Base-by-base conservation (phyloP, 2,888 invertebrate species). In the Metellina segmentata region DNA sequence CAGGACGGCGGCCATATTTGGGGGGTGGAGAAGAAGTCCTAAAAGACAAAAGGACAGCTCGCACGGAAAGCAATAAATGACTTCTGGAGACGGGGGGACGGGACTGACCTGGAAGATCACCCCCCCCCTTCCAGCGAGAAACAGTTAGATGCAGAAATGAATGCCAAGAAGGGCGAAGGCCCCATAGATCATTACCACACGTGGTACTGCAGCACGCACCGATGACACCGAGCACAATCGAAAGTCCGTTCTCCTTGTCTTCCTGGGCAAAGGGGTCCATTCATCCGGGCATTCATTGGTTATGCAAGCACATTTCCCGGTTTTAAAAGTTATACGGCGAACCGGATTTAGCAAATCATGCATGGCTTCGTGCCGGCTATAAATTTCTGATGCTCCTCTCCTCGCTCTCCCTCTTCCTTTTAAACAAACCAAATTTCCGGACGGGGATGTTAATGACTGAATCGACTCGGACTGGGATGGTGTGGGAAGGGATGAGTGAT, bases 391-490 rank as follows among this genome's bases (percentile, higher is more conserved):
- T 83, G 88, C 91, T 77, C 83, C 79, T 78, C 87, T 34, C 34
- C 34, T 77, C 34, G 52, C 88, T 48, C 83, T 34, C 71, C 61
- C 81, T 70, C 75, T 75, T 81, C 79, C 85, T 75, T 83, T 91
- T 87, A 91, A 91, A 91, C 91, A 91, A 91, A 91, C 91, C 91
- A 83, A 91, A 91, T 91, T 91, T 91, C 91, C 91, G 91, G 91
- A 79, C 77, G 71, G 82, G 91, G 91, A 87, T 87, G 91, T 91
- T 91, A 91, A 91, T 87, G 87, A 91, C 87, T 87, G 91, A 53
- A 91, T 91, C 87, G 87, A 91, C 87, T 91, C 72, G 82, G 87
- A 74, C 75, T 77, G 34, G 34, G 34, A 34, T 34, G 34, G 34
- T 34, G 34, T 34, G 34, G 34, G 34, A 34, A 87, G 82, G 82